A percentile compares a stretch with the other conserved stretches of the same genome.
Evolutionary conservation across 1,140 invertebrate genomes (phyloP).

Genomic region (Periplaneta americana): DNA sequence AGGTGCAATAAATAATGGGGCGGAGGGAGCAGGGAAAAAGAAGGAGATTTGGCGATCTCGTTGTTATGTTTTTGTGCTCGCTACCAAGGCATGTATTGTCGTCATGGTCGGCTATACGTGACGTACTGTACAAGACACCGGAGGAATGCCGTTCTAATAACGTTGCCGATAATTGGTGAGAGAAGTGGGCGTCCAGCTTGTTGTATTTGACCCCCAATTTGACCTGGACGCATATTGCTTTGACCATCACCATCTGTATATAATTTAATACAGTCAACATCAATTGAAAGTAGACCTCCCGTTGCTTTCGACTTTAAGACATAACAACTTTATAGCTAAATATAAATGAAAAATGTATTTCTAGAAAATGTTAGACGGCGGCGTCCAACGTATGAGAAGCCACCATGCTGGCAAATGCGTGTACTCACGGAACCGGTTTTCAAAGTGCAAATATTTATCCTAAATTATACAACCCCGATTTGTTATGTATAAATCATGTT

Average conservation of each 20-base stretch:
- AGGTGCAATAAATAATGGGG: background rate
- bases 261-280: background rate
- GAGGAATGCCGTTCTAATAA: too few relatives aligned
- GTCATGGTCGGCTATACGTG: background rate
- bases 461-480: background rate
- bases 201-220: background rate
- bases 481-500: background rate
- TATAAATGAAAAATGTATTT: background rate
- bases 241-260: background rate
- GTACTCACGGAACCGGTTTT: background rate
- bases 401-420: background rate
- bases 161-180: conserved; percentile 2
- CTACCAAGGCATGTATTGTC: background rate
- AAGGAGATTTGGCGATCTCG: background rate
- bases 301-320: background rate
- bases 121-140: too few relatives aligned
- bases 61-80: background rate
- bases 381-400: background rate
- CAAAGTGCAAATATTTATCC: too few relatives aligned
- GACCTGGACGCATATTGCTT: background rate
- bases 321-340: background rate
- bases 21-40: too few relatives aligned
- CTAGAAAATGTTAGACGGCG: background rate
- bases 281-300: background rate
- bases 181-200: conserved; percentile 5